Conservation (phyloP, 2,888 invertebrate species). For the Trachelus iudaicus region DNA sequence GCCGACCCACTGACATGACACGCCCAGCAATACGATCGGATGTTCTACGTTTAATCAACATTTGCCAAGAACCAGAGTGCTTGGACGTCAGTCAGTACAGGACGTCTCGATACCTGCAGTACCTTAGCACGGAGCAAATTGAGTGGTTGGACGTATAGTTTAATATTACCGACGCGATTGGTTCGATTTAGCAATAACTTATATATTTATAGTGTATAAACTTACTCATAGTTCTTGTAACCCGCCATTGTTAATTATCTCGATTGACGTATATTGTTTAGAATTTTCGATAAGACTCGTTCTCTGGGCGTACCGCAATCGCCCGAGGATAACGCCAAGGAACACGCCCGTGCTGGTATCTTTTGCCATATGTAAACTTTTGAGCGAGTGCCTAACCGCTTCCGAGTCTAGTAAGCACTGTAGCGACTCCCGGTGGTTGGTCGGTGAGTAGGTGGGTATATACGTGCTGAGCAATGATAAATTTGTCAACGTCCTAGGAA, state of each 20-base stretch:
- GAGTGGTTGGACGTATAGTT: background rate
- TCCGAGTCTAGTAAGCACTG: background rate
- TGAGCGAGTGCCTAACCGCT: background rate
- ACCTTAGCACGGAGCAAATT: background rate
- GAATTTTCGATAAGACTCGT: background rate
- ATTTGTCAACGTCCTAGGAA: slow-evolving; percentile 1
- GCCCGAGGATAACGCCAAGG: background rate
- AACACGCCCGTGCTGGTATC: background rate
- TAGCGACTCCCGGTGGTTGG: background rate
- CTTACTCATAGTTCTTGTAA: background rate
- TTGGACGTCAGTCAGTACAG: too few species aligned
- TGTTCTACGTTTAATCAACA: slow-evolving; percentile 30
- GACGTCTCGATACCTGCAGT: background rate
- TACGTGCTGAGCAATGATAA: background rate
- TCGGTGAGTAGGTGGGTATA: background rate
- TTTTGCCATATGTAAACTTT: slow-evolving; percentile 1
- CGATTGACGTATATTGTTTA: background rate
- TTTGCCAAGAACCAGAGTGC: background rate
- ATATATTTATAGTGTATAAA: background rate
- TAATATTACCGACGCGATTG: background rate
- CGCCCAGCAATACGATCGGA: slow-evolving; percentile 40
- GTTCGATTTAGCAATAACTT: background rate
- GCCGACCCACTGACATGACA: slow-evolving; percentile 51
- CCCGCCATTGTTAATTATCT: background rate
- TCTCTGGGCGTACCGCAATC: background rate